Evolutionary conservation across 1,140 invertebrate species (phyloP), one percentile per base, ranked within the genome.

Genomic region (Drosophila lacteicornis): DNA sequence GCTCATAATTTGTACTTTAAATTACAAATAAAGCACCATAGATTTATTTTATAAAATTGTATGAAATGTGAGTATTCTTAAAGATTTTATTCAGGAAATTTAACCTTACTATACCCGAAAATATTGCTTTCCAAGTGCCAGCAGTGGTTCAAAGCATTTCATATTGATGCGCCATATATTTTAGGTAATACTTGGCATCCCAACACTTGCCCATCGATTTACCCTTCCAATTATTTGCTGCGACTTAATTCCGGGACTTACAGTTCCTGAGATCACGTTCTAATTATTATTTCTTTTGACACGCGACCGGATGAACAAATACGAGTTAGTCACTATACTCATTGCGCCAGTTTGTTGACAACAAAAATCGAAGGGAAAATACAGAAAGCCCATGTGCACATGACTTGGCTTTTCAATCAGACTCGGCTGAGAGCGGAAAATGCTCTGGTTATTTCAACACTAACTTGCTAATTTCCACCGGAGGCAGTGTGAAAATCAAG

Each of bases 221-320:
- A 43, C 65, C 1, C 12, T 69, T 33, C 2, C 11, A 70, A 58
- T 71, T 71, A 70, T 45, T 49, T 4, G 27, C 11, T 49, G n/a
- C 68, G 12, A 49, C 40, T 49, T 46, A 30, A 57, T 63, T 30
- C 36, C 47, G 45, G 33, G 42, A 59, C 40, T 45, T 27, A 30
- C 42, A 17, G 13, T 55, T 27, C 33, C 49, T 81, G 51, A 73
- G 84, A 88, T 88, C 84, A 84, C 80, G 74, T 61, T 73, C 55
- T 80, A 69, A 68, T 85, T 74, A 58, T 50, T 57, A 74, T 27
- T n/a, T 55, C 49, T n/a, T 78, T 56, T 46, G 73, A 81, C 84
- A 88, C 85, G 85, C 84, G 85, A 90, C 84, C 38, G 22, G 59
- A 60, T 68, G 19, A 67, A 40, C 36, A 61, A 78, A 84, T 46